These are phyloP conservation scores for Sarcophaga variegata DNA, from an alignment of 2,888 invertebrate species.

Conservation along the genomic window DNA sequence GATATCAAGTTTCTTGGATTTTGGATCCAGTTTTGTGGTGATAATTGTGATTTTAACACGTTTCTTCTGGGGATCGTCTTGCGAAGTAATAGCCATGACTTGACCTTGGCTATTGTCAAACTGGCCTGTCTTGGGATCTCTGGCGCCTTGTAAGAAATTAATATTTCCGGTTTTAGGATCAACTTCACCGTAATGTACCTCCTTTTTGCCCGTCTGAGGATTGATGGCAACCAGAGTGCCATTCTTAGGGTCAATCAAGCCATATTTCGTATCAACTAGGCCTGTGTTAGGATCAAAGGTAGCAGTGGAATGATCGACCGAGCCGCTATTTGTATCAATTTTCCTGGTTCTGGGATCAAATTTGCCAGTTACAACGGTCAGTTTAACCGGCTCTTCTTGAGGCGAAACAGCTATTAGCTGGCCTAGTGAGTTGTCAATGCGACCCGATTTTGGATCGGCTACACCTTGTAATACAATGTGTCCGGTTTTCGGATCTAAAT, in stretches of 20 bases:
- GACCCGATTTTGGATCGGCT: slow-evolving; percentile 85
- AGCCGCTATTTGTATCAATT: slow-evolving; percentile 78
- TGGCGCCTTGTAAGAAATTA: slow-evolving; percentile 85
- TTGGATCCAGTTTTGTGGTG: slow-evolving; percentile 86
- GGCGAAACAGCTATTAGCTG: slow-evolving; percentile 86
- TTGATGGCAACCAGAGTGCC: slow-evolving; percentile 86
- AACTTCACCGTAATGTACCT: slow-evolving; percentile 85
- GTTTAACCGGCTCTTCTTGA: slow-evolving; percentile 45
- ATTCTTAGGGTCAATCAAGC: slow-evolving; percentile 86
- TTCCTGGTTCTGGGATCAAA: slow-evolving; percentile 53
- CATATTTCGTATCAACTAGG: slow-evolving; percentile 85
- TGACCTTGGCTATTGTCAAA: slow-evolving; percentile 86
- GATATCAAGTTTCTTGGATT: slow-evolving; percentile 86
- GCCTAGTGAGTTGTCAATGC: slow-evolving; percentile 85
- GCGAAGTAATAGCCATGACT: slow-evolving; percentile 86
- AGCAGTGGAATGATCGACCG: slow-evolving; percentile 78
- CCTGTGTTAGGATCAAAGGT: slow-evolving; percentile 80
- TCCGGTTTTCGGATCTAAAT: slow-evolving; percentile 87
- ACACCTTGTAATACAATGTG: slow-evolving; percentile 84
- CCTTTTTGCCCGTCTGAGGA: slow-evolving; percentile 85
- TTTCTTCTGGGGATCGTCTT: slow-evolving; percentile 84
- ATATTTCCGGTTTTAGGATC: slow-evolving; percentile 87
- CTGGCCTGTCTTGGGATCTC: slow-evolving; percentile 87
- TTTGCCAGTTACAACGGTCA: slow-evolving; percentile 38
- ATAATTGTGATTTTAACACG: slow-evolving; percentile 90